These are phyloP conservation scores for Ophthalmolycus amberensis DNA, from an alignment of 2,113 vertebrate genomes.

Conservation along the genomic window DNA sequence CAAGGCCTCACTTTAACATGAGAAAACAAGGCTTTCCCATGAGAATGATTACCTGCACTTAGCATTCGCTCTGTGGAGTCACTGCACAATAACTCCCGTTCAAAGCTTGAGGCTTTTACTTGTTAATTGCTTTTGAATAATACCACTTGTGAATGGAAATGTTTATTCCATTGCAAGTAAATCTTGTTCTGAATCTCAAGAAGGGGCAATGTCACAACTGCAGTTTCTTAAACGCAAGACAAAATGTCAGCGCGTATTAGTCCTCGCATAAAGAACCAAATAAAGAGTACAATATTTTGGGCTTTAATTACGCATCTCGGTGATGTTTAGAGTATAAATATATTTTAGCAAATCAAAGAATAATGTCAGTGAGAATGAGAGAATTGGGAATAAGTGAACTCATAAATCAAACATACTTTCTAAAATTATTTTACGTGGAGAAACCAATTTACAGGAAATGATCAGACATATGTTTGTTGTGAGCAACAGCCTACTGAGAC, in stretches of 20 bases:
- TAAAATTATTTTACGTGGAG: constrained; percentile 32
- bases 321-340: constrained; percentile 13
- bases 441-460: constrained; percentile 59
- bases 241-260: background rate
- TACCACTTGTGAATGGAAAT: constrained; percentile 40
- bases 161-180: constrained; percentile 29
- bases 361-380: constrained; percentile 3
- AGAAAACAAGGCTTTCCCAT: constrained; percentile 40
- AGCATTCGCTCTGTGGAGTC: constrained; percentile 51
- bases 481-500: constrained; percentile 63
- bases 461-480: constrained; percentile 74
- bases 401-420: constrained; percentile 38
- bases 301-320: background rate
- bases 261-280: constrained; percentile 1
- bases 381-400: constrained; percentile 20
- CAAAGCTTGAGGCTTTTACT: constrained; percentile 35
- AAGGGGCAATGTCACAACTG: background rate
- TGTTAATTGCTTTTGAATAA: constrained; percentile 61
- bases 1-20: constrained; percentile 27
- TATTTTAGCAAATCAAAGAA: constrained; percentile 30
- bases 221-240: constrained; percentile 5
- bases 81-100: constrained; percentile 17
- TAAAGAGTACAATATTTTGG: constrained; percentile 6
- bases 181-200: constrained; percentile 30
- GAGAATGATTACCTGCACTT: constrained; percentile 72